These are phyloP conservation scores for Molossus alvarezi DNA, from an alignment of 2,797 vertebrate species.

Conservation along the genomic window DNA sequence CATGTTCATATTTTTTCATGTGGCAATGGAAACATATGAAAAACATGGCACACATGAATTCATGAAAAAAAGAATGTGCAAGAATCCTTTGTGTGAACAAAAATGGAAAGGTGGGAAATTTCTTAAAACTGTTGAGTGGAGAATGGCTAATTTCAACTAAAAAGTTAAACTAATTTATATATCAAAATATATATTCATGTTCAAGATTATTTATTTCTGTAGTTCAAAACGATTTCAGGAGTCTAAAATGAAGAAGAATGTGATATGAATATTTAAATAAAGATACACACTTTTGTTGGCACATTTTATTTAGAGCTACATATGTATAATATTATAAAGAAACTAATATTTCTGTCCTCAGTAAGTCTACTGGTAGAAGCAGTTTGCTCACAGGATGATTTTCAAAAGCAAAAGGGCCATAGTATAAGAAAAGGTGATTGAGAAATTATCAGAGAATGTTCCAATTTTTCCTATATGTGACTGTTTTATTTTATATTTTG, in stretches of 20 bases:
- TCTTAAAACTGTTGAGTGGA: neutral
- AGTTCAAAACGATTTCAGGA: neutral
- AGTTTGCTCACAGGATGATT: neutral
- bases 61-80: neutral
- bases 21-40: neutral
- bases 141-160: neutral
- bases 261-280: neutral
- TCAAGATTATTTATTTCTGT: neutral
- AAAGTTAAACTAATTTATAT: neutral
- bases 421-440: neutral
- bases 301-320: neutral
- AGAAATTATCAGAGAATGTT: neutral
- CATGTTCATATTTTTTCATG: neutral
- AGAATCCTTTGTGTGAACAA: neutral
- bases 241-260: neutral
- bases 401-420: neutral
- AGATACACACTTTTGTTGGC: neutral
- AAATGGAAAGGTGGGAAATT: neutral
- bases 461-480: neutral
- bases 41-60: neutral
- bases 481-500: neutral
- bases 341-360: conserved; percentile 22
- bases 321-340: neutral
- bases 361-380: neutral
- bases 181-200: neutral